Evolutionary conservation across 2,888 invertebrate genomes (phyloP).

Genomic region (Ophion costatus): DNA sequence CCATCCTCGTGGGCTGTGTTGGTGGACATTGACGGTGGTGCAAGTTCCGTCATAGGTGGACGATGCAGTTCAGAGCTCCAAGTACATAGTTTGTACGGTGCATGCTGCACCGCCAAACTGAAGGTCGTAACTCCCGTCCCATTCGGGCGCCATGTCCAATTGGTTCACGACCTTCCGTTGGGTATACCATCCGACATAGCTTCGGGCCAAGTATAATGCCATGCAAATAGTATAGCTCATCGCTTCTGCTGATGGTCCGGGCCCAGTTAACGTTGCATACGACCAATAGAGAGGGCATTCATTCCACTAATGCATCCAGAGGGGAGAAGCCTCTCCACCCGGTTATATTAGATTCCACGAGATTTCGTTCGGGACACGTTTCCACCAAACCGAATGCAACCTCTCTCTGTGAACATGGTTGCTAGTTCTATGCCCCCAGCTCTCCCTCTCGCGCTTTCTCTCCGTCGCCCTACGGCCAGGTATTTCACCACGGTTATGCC

Average conservation of each 20-base stretch:
- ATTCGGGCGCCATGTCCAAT: neutral
- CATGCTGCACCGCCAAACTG: neutral
- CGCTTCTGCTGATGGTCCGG: constrained; percentile 74
- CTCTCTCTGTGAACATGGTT: constrained; percentile 38
- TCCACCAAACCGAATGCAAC: constrained; percentile 57
- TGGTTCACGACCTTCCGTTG: constrained; percentile 14
- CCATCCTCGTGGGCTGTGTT: neutral
- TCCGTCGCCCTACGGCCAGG: constrained; percentile 20
- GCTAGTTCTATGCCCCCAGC: neutral
- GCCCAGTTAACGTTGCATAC: constrained; percentile 56
- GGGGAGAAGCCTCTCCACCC: constrained; percentile 68
- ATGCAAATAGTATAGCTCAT: constrained; percentile 81
- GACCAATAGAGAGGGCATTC: constrained; percentile 77
- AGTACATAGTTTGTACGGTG: constrained; percentile 3
- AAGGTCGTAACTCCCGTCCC: constrained; percentile 19
- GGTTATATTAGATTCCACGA: constrained; percentile 79
- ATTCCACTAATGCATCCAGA: constrained; percentile 80
- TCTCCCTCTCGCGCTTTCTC: constrained; percentile 2
- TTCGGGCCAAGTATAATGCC: constrained; percentile 78
- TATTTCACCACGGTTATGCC: constrained; percentile 57
- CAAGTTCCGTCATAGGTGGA: constrained; percentile 18
- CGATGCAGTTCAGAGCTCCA: constrained; percentile 26
- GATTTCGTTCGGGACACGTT: constrained; percentile 65
- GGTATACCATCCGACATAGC: constrained; percentile 41
- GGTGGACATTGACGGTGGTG: constrained; percentile 13